Percentiles rank a stretch among this genome's conserved stretches.
Evolutionary conservation across 2,888 invertebrate species (phyloP).

Genomic region (Sinelater perroti): DNA sequence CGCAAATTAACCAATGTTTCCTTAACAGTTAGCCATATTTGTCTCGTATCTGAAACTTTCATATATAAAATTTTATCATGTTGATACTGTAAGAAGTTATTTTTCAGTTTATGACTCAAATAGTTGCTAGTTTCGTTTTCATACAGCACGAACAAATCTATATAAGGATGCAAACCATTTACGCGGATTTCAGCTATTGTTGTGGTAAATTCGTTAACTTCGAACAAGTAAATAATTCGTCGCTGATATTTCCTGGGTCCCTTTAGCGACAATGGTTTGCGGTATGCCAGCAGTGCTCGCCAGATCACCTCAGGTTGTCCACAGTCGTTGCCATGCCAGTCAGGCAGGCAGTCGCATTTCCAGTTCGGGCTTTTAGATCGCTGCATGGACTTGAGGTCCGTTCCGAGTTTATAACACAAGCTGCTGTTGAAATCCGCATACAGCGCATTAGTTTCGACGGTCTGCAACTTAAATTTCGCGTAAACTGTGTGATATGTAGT

Average conservation of each 20-base stretch:
- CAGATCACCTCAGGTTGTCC: conserved; percentile 74
- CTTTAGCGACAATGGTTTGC: conserved; percentile 60
- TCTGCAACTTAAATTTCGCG: conserved; percentile 48
- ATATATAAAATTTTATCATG: conserved; percentile 67
- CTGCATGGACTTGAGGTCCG: conserved; percentile 57
- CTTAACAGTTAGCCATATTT: conserved; percentile 60
- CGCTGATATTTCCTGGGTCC: conserved; percentile 61
- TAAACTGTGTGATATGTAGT: conserved; percentile 53
- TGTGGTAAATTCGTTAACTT: conserved; percentile 64
- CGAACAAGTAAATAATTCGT: conserved; percentile 67
- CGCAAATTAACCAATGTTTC: conserved; percentile 59
- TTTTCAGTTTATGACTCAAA: conserved; percentile 61
- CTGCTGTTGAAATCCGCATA: conserved; percentile 59
- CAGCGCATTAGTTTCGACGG: conserved; percentile 47
- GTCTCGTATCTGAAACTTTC: conserved; percentile 48
- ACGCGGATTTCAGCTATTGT: conserved; percentile 69
- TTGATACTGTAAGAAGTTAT: conserved; percentile 62
- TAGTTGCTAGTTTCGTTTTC: conserved; percentile 58
- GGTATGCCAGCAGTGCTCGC: conserved; percentile 69
- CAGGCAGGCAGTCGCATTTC: conserved; percentile 67
- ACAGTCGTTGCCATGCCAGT: conserved; percentile 73
- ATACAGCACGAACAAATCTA: conserved; percentile 72
- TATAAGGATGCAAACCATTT: conserved; percentile 66
- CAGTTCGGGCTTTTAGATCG: conserved; percentile 54
- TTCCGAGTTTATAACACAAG: conserved; percentile 59